Evolutionary conservation across 2,113 vertebrate species (phyloP).

Genomic region (Rissa tridactyla): DNA sequence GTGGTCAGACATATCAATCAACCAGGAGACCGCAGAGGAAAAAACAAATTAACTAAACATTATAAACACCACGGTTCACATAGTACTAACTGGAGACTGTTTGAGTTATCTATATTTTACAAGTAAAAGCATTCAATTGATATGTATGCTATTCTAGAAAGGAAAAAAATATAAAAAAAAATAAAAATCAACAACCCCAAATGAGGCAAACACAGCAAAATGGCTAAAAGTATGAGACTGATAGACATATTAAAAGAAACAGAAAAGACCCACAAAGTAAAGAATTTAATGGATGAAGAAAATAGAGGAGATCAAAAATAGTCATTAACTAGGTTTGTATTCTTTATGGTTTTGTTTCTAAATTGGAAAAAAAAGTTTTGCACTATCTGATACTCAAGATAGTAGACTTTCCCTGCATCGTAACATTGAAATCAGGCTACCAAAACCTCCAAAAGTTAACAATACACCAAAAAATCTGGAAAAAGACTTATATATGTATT

Average conservation of each 20-base stretch:
- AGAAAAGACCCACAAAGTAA: background rate
- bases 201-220: background rate
- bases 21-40: background rate
- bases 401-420: background rate
- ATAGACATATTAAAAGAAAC: background rate
- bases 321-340: background rate
- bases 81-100: background rate
- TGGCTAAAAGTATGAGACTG: background rate
- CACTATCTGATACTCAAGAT: background rate
- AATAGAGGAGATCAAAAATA: background rate
- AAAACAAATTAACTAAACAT: background rate
- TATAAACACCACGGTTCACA: background rate
- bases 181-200: background rate
- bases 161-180: background rate
- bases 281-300: background rate
- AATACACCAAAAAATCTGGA: background rate
- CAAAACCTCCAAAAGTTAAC: background rate
- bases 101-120: background rate
- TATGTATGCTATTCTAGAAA: background rate
- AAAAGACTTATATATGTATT: background rate
- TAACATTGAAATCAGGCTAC: background rate
- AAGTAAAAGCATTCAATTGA: background rate
- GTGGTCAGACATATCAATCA: background rate
- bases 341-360: background rate
- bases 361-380: background rate